Conservation (phyloP, 2,888 invertebrate species). For the Rotaria sp. region DNA sequence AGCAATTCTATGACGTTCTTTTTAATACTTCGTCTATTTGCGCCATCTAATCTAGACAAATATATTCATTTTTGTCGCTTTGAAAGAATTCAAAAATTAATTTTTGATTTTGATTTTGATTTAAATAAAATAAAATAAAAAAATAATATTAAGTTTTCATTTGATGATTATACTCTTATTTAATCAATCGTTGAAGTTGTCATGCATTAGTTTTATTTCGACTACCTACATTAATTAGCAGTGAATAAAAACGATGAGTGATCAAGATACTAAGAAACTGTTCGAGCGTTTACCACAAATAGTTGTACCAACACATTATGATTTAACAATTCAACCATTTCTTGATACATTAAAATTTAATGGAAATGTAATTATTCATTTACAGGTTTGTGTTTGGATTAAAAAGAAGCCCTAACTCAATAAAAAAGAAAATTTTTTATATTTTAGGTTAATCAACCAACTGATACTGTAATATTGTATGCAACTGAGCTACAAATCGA, state of each 20-base stretch:
- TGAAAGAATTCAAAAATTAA: no score
- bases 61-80: no score
- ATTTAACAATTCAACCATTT: constrained; percentile 33
- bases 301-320: constrained; percentile 35
- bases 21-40: neutral
- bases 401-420: neutral
- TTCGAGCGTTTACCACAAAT: constrained; percentile 37
- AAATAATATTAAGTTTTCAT: no score
- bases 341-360: constrained; percentile 34
- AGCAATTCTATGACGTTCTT: neutral
- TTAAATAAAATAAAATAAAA: neutral
- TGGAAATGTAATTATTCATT: constrained; percentile 32
- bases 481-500: constrained; percentile 34
- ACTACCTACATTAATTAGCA: no score
- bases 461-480: constrained; percentile 32
- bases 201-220: no score
- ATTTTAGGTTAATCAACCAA: neutral
- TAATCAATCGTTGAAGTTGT: neutral
- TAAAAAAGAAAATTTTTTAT: neutral
- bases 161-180: no score
- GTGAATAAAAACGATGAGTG: neutral
- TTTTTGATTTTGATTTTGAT: neutral
- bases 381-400: neutral
- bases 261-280: neutral
- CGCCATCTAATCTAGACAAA: neutral